Base-by-base conservation (phyloP, 1,140 invertebrate genomes). In the Philotrypesis tridentata region DNA sequence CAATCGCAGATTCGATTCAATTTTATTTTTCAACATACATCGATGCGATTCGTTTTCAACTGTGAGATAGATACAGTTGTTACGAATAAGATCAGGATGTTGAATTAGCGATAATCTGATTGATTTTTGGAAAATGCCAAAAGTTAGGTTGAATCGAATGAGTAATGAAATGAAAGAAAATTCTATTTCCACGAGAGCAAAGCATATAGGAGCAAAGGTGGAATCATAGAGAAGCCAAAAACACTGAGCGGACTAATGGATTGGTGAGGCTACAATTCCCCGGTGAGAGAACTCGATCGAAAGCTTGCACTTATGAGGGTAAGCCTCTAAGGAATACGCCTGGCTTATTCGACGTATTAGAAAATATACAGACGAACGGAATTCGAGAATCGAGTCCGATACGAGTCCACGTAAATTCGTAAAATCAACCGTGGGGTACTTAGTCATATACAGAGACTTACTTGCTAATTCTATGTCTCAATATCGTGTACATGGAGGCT, bases 261-360 rank as follows among this genome's bases (percentile, higher is more conserved):
- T 71, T 79, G 78, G 43, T 3, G 27, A 37, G 67, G 4, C 55
- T 27, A 17, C 48, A 33, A 72, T 72, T 63, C 78, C 78, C 78
- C 17, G 12, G 68, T n/a, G 14, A 25, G 23, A 17, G 11, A 37
- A 60, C 7, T 9, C 21, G 68, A 72, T 71, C 43, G 55, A 72
- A 71, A 48, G 27, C 40, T 6, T 21, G 43, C n/a, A 71, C 29
- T 37, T 63, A 71, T 33, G 55, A 40, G 61, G 31, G 25, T n/a
- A 40, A 61, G 29, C 31, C 77, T 72, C 78, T 21, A 37, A 79
- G 78, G 78, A 72, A 17, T 61, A 71, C 48, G n/a, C 27, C 65
- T 37, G 29, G 31, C 31, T 65, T 25, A 40, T 29, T 76, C 33
- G 31, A 1, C 31, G 25, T 17, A 76, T 76, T 76, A 65, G 37